Percentiles rank a stretch among this genome's conserved stretches.
Evolutionary conservation across 2,113 vertebrate species (phyloP).

Genomic region (Athene noctua): DNA sequence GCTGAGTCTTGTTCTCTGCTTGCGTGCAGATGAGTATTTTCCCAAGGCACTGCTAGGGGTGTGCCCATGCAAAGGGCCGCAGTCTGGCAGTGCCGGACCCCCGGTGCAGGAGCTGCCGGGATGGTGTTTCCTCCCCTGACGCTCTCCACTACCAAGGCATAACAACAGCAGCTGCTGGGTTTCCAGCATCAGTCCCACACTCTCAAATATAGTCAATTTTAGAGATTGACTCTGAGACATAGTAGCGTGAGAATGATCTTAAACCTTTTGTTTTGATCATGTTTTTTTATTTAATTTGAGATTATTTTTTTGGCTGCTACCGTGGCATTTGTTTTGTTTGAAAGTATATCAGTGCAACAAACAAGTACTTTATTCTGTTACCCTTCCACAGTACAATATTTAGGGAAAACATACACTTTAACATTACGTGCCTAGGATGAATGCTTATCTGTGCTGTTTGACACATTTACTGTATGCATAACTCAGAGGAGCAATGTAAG

Average conservation of each 20-base stretch:
- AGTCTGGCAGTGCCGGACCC: fast-evolving
- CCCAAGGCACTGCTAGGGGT: fast-evolving
- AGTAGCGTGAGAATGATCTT: not conserved
- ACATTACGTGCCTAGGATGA: not conserved
- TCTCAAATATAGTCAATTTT: not conserved
- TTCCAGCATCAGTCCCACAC: not conserved
- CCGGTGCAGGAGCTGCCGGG: fast-evolving
- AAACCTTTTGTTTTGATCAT: not conserved
- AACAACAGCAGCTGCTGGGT: not conserved
- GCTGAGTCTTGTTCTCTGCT: not conserved
- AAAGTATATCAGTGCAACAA: not conserved
- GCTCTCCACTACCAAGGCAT: fast-evolving
- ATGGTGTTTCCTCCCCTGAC: not conserved
- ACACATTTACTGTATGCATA: not conserved
- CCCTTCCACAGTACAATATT: not conserved
- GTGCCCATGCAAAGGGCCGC: fast-evolving
- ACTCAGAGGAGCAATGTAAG: not conserved
- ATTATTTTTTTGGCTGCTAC: not conserved
- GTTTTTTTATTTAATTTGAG: not conserved
- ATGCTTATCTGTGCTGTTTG: not conserved
- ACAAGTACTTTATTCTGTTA: not conserved
- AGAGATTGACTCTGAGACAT: not conserved
- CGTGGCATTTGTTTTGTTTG: not conserved
- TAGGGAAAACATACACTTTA: not conserved
- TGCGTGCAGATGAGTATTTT: not conserved